phyloP scores from a whole-genome alignment of 1,140 invertebrate species.

The Antheraea mylitta region DNA sequence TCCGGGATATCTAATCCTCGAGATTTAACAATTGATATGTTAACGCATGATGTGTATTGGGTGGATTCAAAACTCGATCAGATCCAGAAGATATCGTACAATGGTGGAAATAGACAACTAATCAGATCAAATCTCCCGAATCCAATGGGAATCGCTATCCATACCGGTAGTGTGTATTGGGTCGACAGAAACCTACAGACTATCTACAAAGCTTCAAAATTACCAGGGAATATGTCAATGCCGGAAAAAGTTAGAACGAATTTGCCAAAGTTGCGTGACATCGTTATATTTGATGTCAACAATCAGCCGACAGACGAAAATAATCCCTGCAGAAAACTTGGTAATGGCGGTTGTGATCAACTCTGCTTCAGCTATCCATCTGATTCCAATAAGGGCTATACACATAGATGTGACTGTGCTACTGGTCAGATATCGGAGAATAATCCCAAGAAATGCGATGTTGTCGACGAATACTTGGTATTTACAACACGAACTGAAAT shows the following conservation, averaged over 20 bases:
- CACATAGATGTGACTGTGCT: slow-evolving; percentile 93
- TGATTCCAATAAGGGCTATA: slow-evolving; percentile 74
- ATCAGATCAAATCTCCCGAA: slow-evolving; percentile 95
- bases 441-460: slow-evolving; percentile 86
- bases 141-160: slow-evolving; percentile 95
- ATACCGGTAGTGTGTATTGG: slow-evolving; percentile 94
- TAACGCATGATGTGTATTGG: slow-evolving; percentile 98
- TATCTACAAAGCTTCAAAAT: slow-evolving; percentile 92
- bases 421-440: slow-evolving; percentile 85
- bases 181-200: slow-evolving; percentile 95
- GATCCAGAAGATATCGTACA: slow-evolving; percentile 93
- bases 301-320: slow-evolving; percentile 91
- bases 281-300: slow-evolving; percentile 92
- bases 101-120: slow-evolving; percentile 88
- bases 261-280: slow-evolving; percentile 90
- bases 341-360: slow-evolving; percentile 93
- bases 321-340: slow-evolving; percentile 87
- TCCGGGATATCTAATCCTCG: slow-evolving; percentile 94
- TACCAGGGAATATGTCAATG: slow-evolving; percentile 84
- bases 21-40: slow-evolving; percentile 96
- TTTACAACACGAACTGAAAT: slow-evolving; percentile 96
- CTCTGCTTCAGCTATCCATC: slow-evolving; percentile 95
- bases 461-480: slow-evolving; percentile 92
- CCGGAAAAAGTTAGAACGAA: slow-evolving; percentile 89
- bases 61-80: slow-evolving; percentile 96